phyloP scores from a whole-genome alignment of 2,888 invertebrate species.

The Mechanitis messenoides region DNA sequence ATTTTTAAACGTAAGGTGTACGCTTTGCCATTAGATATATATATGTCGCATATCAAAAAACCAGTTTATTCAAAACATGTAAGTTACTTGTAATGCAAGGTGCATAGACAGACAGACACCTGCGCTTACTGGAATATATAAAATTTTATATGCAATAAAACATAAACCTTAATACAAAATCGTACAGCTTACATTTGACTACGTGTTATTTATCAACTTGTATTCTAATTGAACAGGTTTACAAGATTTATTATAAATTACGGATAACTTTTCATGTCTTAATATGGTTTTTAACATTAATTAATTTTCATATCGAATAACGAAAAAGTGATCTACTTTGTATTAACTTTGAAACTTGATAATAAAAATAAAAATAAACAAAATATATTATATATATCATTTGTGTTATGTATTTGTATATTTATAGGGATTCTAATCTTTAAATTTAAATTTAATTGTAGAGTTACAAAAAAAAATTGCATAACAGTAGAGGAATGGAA shows the following conservation, averaged over 20 bases:
- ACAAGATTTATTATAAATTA: constrained; percentile 1
- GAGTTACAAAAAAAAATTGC: too few relatives aligned
- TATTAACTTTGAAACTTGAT: too few relatives aligned
- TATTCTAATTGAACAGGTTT: neutral
- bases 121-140: constrained; percentile 32
- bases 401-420: too few relatives aligned
- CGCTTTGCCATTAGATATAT: neutral
- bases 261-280: neutral
- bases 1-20: too few relatives aligned
- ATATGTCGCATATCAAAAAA: constrained; percentile 10
- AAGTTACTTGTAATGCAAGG: constrained; percentile 42
- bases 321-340: too few relatives aligned
- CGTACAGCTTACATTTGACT: constrained; percentile 12
- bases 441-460: too few relatives aligned
- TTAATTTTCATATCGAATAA: too few relatives aligned
- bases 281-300: too few relatives aligned
- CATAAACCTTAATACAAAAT: constrained; percentile 7
- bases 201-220: neutral
- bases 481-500: too few relatives aligned
- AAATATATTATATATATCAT: too few relatives aligned
- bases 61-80: constrained; percentile 34
- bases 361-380: too few relatives aligned
- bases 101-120: constrained; percentile 42
- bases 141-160: neutral
- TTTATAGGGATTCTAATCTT: too few relatives aligned